A percentile compares a stretch with the other conserved stretches of the same genome.
phyloP scores from a whole-genome alignment of 1,140 invertebrate genomes.

The Venturia canescens region DNA sequence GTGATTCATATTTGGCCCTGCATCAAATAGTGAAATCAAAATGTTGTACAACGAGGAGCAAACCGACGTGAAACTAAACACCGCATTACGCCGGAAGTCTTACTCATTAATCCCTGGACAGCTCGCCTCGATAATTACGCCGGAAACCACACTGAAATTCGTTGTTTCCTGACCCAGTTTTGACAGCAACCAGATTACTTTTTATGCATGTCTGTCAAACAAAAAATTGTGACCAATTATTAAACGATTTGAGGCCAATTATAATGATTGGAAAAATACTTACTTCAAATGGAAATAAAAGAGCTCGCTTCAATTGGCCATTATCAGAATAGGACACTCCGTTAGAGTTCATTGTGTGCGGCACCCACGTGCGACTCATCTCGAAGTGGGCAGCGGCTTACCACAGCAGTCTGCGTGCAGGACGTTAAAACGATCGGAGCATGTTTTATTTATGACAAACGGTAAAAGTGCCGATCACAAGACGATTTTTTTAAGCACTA shows the following conservation, averaged over 20 bases:
- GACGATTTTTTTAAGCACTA: no score
- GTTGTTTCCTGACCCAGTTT: no score
- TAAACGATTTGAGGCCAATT: constrained; percentile 8
- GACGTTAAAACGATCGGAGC: background rate
- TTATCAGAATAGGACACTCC: constrained; percentile 1
- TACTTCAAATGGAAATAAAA: constrained; percentile 13
- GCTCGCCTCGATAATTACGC: no score
- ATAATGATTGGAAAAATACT: background rate
- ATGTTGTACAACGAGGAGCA: no score
- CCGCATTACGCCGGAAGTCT: no score
- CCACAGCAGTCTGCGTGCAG: background rate
- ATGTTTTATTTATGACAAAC: background rate
- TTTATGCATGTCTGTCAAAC: background rate
- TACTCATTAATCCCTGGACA: no score
- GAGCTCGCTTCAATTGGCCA: constrained; percentile 13
- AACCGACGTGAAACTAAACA: no score
- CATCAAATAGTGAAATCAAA: no score
- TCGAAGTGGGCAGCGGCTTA: background rate
- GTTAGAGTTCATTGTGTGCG: constrained; percentile 23
- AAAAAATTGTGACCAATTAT: background rate
- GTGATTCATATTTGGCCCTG: no score
- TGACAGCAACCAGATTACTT: background rate
- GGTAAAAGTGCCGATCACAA: background rate
- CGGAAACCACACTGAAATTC: no score
- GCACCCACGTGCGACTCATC: constrained; percentile 29